Evolutionary conservation across 2,113 vertebrate species (phyloP).

Genomic region (Corvus moneduloides): DNA sequence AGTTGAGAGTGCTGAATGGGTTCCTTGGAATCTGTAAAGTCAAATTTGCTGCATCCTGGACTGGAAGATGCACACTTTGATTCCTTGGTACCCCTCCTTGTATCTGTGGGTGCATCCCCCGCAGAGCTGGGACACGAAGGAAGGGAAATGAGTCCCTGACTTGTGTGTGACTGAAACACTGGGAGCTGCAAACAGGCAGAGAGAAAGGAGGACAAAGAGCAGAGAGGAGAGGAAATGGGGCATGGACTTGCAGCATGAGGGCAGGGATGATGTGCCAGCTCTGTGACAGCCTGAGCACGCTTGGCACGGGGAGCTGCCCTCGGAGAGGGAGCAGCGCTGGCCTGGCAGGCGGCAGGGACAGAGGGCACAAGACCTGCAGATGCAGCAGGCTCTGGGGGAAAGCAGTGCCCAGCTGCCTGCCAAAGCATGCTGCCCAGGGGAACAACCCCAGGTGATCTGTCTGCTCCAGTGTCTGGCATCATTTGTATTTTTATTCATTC

Average conservation of each 20-base stretch:
- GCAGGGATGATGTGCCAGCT: neutral
- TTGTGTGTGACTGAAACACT: accelerated
- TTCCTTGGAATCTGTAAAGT: neutral
- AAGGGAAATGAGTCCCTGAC: neutral
- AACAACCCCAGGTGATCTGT: conserved; percentile 4
- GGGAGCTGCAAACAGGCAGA: neutral
- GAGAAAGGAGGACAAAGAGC: neutral
- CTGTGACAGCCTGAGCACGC: neutral
- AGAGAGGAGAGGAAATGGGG: neutral
- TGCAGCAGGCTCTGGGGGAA: conserved; percentile 6
- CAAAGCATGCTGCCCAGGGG: neutral
- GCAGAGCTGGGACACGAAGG: neutral
- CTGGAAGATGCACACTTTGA: accelerated
- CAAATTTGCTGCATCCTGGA: neutral
- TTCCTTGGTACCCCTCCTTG: neutral
- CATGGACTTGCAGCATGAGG: neutral
- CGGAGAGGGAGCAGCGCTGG: neutral
- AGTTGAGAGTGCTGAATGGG: neutral
- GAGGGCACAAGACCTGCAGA: conserved; percentile 20
- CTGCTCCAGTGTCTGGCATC: neutral
- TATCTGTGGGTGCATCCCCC: too few relatives aligned
- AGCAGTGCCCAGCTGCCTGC: conserved; percentile 55
- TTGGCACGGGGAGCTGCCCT: neutral
- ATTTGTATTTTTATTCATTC: neutral
- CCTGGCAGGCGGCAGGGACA: neutral